phyloP scores from a whole-genome alignment of 2,888 invertebrate genomes.

The Blastobasis adustella region DNA sequence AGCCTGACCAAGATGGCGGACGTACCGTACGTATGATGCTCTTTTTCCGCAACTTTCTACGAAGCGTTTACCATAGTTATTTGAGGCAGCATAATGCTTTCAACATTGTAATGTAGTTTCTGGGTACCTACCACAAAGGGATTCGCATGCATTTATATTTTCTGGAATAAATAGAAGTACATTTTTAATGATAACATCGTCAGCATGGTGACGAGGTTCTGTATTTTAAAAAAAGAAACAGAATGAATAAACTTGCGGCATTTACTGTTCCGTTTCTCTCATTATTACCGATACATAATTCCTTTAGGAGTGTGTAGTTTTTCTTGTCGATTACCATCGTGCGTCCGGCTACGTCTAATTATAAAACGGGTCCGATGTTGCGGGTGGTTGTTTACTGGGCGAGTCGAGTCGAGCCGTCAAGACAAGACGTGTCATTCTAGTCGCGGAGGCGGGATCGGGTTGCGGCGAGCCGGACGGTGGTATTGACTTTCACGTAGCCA shows the following conservation, averaged over 20 bases:
- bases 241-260: no score
- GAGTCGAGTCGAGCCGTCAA: no score
- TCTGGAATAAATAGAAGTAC: no score
- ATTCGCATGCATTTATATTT: no score
- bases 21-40: conserved; percentile 15
- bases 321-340: conserved; percentile 5
- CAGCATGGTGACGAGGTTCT: no score
- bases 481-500: conserved; percentile 39
- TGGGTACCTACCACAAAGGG: no score
- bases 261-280: no score
- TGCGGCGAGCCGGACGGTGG: conserved; percentile 22
- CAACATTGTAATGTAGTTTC: no score
- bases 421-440: conserved; percentile 24
- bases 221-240: no score
- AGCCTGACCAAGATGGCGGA: conserved; percentile 32
- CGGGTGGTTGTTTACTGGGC: conserved; percentile 15
- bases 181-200: no score
- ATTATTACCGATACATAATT: no score
- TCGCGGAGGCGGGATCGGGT: conserved; percentile 23
- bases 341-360: conserved; percentile 12
- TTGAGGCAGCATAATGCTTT: no score
- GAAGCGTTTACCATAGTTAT: neutral
- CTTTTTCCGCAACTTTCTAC: conserved; percentile 29
- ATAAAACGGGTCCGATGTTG: conserved; percentile 12
- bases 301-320: neutral